Evolutionary conservation across 2,797 vertebrate species (phyloP), one percentile per base, ranked within the genome.

Genomic region (Enteromius afrohamiltoni): DNA sequence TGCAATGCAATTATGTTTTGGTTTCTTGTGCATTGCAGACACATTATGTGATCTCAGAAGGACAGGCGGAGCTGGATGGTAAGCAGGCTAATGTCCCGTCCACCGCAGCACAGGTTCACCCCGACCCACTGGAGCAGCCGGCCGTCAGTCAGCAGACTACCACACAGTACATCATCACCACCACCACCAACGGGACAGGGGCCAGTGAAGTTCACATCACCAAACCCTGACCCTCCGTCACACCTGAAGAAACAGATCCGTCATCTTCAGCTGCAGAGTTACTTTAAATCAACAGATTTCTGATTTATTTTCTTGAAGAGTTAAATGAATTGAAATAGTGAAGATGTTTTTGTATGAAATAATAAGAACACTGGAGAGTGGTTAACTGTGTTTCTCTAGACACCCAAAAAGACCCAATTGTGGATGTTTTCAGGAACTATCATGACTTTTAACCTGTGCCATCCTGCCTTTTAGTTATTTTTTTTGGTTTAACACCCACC

Each of bases 111-210:
- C 88, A 95, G 31, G 69, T 92, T 23, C 96, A 95, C 85, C 42
- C 90, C 0, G 96, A 98, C 42, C 85, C 95, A 16, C 88, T 98
- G 92, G 97, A 98, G 58, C 92, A 96, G 11, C 94, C 95, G n/a
- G 42, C 93, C 0, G 74, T 90, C 86, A 91, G 85, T 90, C 96
- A 96, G 84, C 95, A 95, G 78, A 93, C 94, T 80, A 93, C 96
- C 53, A 96, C 97, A 0, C 98, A 99, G 90, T 99, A 97, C 92
- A 98, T 99, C 89, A 99, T 99, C 89, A 98, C 97, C 0, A 96
- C 97, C 0, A 97, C 97, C 64, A 96, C 96, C 89, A 97, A 96
- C 0, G 95, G 96, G 37, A 95, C 92, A 0, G 96, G 96, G 0
- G 86, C 92, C 10, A 96, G 95, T 0, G 97, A 98, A 79, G 95